Base-by-base conservation (phyloP, 23 tunicate species). In the Aplidium turbinatum region DNA sequence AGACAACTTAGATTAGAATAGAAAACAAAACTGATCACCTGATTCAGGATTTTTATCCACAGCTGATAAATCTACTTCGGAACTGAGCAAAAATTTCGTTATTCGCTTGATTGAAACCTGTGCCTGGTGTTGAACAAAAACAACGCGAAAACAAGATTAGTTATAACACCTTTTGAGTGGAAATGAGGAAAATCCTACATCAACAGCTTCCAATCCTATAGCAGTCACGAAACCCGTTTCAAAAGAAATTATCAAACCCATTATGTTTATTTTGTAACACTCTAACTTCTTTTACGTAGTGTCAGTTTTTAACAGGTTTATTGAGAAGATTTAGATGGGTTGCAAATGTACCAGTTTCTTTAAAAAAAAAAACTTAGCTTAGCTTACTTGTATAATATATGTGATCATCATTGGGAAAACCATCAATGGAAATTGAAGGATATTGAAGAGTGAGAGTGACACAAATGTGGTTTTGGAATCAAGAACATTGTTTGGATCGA, bases 381-480 rank as follows among this genome's bases (percentile, higher is more conserved):
- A n/a, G n/a, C n/a, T 52, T 35, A 87, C 95, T 66, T 73, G 82
- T 23, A 75, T 73, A 3, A 87, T 42, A 38, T 61, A 68, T 0
- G 95, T 82, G 11, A 87, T 69, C 82, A 90, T 75, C 68, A 58
- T 64, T 18, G 97, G 97, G 11, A 90, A 42, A 72, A 90, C 65
- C 24, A 71, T 67, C 28, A 90, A 81, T 1, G 97, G 97, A 63
- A 90, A 90, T 38, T 82, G 68, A 7, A 90, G 53, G 29, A 87
- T 87, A 62, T 87, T 80, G 55, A 87, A 87, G 16, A 87, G 86
- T 0, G 95, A 80, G 39, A 87, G 86, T 0, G 95, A 87, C 3
- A 87, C 95, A 48, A 87, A 87, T 26, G 95, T 63, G 38, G 80
- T 87, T 35, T 80, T 46, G 19, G 95, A 87, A 62, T 80, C 85